Evolutionary conservation across 2,113 vertebrate genomes (phyloP).

Genomic region (Aythya baeri): DNA sequence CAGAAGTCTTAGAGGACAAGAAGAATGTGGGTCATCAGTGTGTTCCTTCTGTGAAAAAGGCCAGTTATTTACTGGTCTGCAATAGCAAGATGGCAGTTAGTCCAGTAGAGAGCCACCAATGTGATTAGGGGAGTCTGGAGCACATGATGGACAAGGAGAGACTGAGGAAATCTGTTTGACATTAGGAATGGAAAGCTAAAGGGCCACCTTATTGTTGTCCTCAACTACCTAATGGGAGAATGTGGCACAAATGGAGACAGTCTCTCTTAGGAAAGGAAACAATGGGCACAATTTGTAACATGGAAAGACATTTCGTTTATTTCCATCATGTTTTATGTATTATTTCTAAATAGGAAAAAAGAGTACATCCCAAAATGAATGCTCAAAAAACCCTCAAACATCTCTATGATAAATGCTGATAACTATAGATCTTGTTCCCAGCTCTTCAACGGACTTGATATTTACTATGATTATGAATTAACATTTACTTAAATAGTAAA

Average conservation of each 20-base stretch:
- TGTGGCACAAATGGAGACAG: background rate
- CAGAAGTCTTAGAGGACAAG: background rate
- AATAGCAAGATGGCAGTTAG: background rate
- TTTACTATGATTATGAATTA: background rate
- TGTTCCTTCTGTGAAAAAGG: background rate
- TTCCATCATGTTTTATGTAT: background rate
- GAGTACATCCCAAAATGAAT: background rate
- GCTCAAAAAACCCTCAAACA: background rate
- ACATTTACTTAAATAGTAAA: no score
- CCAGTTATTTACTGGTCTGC: background rate
- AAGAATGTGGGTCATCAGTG: background rate
- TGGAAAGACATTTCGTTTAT: background rate
- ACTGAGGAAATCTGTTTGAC: background rate
- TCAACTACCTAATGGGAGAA: background rate
- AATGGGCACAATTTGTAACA: background rate
- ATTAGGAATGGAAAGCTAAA: background rate
- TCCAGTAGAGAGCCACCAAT: background rate
- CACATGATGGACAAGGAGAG: background rate
- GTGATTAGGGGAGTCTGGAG: background rate
- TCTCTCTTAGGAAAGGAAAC: background rate
- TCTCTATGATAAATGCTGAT: background rate
- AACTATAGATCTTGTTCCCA: background rate
- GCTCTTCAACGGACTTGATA: fast-evolving
- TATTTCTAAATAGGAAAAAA: background rate
- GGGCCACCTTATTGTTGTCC: background rate